phyloP scores from a whole-genome alignment of 2,113 vertebrate genomes.

The Mormyrus lacerda region DNA sequence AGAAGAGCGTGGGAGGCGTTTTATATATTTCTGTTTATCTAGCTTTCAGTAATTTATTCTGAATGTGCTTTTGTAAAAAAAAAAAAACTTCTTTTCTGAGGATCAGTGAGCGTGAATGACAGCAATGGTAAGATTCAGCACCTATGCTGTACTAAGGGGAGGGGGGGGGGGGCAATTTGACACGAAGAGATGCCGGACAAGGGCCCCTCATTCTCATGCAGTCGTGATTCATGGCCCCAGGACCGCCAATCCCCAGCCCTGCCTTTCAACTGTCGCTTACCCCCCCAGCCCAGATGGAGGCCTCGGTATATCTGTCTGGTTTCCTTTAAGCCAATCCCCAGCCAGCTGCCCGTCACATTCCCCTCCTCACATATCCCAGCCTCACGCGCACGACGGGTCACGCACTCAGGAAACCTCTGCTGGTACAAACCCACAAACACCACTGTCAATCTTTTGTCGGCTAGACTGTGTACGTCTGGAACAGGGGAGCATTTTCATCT shows the following conservation, averaged over 20 bases:
- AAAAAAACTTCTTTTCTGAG: slow-evolving; percentile 43
- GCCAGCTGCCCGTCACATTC: not conserved
- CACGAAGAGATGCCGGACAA: not conserved
- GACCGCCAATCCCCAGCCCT: slow-evolving; percentile 31
- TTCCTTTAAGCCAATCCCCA: not conserved
- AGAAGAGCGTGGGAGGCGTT: slow-evolving; percentile 61
- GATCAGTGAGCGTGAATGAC: slow-evolving; percentile 41
- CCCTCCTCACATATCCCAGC: not conserved
- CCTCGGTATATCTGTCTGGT: not conserved
- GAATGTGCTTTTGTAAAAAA: slow-evolving; percentile 50
- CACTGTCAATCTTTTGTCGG: not conserved
- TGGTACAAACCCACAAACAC: not conserved
- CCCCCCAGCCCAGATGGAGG: not conserved
- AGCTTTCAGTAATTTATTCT: slow-evolving; percentile 62
- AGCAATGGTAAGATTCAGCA: slow-evolving; percentile 34
- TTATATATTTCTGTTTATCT: slow-evolving; percentile 61
- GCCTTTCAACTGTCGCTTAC: not conserved
- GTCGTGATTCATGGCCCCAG: slow-evolving; percentile 17
- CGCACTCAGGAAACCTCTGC: not conserved
- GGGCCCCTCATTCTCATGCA: slow-evolving; percentile 34
- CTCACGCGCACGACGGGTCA: not conserved
- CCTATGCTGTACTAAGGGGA: slow-evolving; percentile 40
- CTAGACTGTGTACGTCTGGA: not conserved
- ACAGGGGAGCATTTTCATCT: not conserved
- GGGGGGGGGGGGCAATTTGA: not conserved